Evolutionary conservation across 1,140 invertebrate species (phyloP), one percentile per base, ranked within the genome.

Genomic region (Drosophila pseudoobscura): DNA sequence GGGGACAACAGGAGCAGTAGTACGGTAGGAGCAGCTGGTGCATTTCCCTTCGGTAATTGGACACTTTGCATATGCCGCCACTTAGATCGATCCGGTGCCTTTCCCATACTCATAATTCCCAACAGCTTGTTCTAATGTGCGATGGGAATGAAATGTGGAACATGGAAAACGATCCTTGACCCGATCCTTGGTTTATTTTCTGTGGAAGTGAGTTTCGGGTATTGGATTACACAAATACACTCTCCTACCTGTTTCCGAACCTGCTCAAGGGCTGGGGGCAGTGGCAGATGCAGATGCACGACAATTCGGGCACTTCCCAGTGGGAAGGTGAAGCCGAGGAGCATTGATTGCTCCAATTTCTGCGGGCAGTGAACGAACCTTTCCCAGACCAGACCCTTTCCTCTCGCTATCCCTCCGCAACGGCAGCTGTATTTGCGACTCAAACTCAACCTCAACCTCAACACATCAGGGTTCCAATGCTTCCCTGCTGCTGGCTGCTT

Each of bases 331-430:
- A 51, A 46, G 50, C 50, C 22, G 20, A 55, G 51, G 66, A 51
- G 46, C 43, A 35, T 60, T 77, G 78, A 88, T 87, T 85, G 68
- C 83, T 80, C 78, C 82, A 70, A 87, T 85, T 87, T 87, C 82
- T 85, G 82, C 80, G 82, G 80, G 73, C 57, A 57, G 54, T 65
- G 49, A 57, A 51, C 61, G 53, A 74, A 51, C 52, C 68, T 70
- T 51, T 26, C 15, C 29, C 3, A 57, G n/a, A 41, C 47, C 43
- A 31, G 35, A 41, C 29, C 41, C 41, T 53, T 44, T 61, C 51
- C 22, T 41, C 26, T 26, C 24, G 24, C 24, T 26, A 26, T 26
- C 24, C 24, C 24, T 41, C 26, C 17, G 20, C 45, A 31, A 61
- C 78, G 65, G 74, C 79, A 82, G 74, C 79, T 83, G 79, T 82